Evolutionary conservation across 2,888 invertebrate species (phyloP).

Genomic region (Limnephilus auricula): DNA sequence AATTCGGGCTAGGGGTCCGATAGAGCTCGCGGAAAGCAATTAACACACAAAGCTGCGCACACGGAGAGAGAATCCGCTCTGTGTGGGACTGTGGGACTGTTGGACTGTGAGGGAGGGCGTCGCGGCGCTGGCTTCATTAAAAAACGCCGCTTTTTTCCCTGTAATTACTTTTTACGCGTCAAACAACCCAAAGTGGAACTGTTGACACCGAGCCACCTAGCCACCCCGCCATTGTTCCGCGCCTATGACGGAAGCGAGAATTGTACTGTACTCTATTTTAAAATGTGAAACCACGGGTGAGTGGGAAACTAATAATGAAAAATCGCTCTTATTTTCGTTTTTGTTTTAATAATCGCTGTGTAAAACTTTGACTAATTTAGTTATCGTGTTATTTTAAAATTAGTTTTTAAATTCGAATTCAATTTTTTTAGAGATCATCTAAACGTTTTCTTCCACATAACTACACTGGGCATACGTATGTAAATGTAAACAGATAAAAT

Average conservation of each 20-base stretch:
- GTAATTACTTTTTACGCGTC: constrained; percentile 54
- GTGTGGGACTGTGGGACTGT: not conserved
- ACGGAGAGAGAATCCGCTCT: not conserved
- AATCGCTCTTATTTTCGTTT: not conserved
- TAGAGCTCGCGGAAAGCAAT: constrained; percentile 51
- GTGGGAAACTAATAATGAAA: not conserved
- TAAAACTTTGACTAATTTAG: not conserved
- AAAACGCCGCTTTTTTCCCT: constrained; percentile 48
- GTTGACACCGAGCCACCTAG: constrained; percentile 35
- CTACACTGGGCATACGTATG: no score
- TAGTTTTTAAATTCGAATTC: not conserved
- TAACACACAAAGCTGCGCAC: constrained; percentile 54
- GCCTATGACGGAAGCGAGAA: constrained; percentile 38
- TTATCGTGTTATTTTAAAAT: not conserved
- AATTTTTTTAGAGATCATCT: no score
- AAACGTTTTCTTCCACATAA: no score
- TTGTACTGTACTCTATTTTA: constrained; percentile 11
- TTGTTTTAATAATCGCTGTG: not conserved
- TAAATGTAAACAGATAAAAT: no score
- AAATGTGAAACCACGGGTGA: not conserved
- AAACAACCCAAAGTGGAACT: constrained; percentile 46
- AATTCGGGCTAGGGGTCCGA: not conserved
- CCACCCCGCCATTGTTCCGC: constrained; percentile 5
- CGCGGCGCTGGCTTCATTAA: constrained; percentile 37
- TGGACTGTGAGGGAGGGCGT: not conserved